phyloP scores from a whole-genome alignment of 1,140 invertebrate genomes.

The Eriocheir sinensis region DNA sequence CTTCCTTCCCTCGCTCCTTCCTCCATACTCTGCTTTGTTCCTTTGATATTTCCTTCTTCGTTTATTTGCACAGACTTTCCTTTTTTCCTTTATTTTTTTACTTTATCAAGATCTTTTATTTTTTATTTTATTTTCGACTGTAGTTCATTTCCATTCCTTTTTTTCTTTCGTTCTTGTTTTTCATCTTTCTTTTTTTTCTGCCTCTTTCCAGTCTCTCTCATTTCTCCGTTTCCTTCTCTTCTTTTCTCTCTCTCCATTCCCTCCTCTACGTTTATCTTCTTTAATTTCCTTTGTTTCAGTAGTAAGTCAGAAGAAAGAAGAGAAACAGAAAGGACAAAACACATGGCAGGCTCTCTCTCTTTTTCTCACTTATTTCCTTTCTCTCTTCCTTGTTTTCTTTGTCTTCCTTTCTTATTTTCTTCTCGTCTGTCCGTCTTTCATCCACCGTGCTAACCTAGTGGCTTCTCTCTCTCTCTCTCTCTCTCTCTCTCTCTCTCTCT shows the following conservation, averaged over 20 bases:
- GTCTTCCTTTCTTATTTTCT: background rate
- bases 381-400: background rate
- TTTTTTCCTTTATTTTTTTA: too few species aligned
- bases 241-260: too few species aligned
- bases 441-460: background rate
- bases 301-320: too few species aligned
- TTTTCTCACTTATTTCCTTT: background rate
- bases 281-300: too few species aligned
- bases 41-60: background rate
- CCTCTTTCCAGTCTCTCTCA: background rate
- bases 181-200: background rate
- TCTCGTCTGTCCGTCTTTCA: background rate
- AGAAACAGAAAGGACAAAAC: too few species aligned
- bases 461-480: background rate
- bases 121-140: too few species aligned
- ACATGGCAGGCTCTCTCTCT: conserved; percentile 22
- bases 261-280: too few species aligned
- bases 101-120: too few species aligned
- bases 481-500: conserved; percentile 22
- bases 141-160: background rate
- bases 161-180: background rate
- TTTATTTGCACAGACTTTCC: too few species aligned
- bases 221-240: too few species aligned
- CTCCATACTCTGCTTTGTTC: background rate
- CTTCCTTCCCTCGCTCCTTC: background rate